Evolutionary conservation across 2,797 vertebrate species (phyloP), one percentile per base, ranked within the genome.

Genomic region (Hemitrygon akajei): DNA sequence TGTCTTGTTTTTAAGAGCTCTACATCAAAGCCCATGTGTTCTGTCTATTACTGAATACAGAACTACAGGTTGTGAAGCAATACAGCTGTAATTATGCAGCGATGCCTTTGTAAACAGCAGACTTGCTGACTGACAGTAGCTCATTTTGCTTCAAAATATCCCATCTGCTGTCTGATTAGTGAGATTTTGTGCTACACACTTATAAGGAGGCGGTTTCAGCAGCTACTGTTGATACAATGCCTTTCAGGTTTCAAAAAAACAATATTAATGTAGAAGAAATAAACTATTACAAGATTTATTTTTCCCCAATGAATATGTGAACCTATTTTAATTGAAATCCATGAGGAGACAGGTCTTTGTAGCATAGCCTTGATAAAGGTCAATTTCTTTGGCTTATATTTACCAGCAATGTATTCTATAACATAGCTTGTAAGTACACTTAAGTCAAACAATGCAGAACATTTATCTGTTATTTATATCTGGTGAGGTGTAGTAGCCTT

Each of bases 1-100:
- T 97, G 97, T 97, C 96, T 97, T 95, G 94, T 94, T 80, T n/a
- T 96, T 96, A 97, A 97, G 96, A 96, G 96, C 96, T 96, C 96
- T 97, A 97, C 96, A 97, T 97, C 96, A 97, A 97, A 97, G 96
- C 95, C 94, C 95, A 94, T 27, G 84, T 93, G 37, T 95, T 97
- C 94, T 97, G 95, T 95, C 94, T 96, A 93, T 94, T 95, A 95
- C 95, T 94, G 95, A 96, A 96, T 96, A 96, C 94, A 94, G 95
- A 96, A 94, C 95, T 95, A 93, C 95, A 94, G 94, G 94, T 96
- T 96, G 94, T 96, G 95, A 95, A 96, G 95, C 94, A 94, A 94
- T 95, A 94, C 94, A 95, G 94, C 93, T 95, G 91, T 95, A 96
- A 96, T 96, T 96, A 96, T 95, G 94, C 94, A 95, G 94, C 94